Evolutionary conservation across 2,888 invertebrate species (phyloP).

Genomic region (Atherix ibis): DNA sequence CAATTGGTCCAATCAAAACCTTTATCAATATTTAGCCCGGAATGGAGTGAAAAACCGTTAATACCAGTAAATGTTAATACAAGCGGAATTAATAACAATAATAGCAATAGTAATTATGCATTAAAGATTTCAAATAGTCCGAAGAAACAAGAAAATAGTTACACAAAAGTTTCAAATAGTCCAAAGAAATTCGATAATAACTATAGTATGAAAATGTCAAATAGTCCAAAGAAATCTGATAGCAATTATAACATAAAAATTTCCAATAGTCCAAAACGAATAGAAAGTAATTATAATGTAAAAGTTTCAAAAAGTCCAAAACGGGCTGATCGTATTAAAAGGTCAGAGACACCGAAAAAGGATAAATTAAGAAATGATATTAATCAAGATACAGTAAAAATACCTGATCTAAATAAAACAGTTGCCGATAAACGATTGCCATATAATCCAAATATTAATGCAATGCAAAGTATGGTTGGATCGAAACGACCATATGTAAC

Average conservation of each 20-base stretch:
- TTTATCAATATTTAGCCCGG: slow-evolving; percentile 29
- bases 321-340: slow-evolving; percentile 14
- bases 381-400: slow-evolving; percentile 2
- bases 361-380: too few relatives aligned
- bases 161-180: too few relatives aligned
- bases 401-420: slow-evolving; percentile 4
- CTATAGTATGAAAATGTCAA: too few relatives aligned
- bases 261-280: too few relatives aligned
- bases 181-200: too few relatives aligned
- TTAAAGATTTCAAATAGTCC: slow-evolving; percentile 22
- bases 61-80: slow-evolving; percentile 7
- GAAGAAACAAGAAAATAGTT: too few relatives aligned
- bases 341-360: slow-evolving; percentile 22
- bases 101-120: slow-evolving; percentile 10
- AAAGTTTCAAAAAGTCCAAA: too few relatives aligned
- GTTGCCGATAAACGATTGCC: slow-evolving; percentile 1
- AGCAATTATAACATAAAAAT: too few relatives aligned
- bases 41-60: slow-evolving; percentile 25
- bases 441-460: slow-evolving; percentile 1
- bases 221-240: too few relatives aligned
- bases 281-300: slow-evolving; percentile 1
- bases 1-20: slow-evolving; percentile 12
- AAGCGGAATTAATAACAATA: slow-evolving; percentile 8
- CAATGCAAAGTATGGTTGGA: too few relatives aligned
- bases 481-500: slow-evolving; percentile 6